A percentile compares a stretch with the other conserved stretches of the same genome.
phyloP scores from a whole-genome alignment of 2,113 vertebrate species.

The Pelecanus crispus region DNA sequence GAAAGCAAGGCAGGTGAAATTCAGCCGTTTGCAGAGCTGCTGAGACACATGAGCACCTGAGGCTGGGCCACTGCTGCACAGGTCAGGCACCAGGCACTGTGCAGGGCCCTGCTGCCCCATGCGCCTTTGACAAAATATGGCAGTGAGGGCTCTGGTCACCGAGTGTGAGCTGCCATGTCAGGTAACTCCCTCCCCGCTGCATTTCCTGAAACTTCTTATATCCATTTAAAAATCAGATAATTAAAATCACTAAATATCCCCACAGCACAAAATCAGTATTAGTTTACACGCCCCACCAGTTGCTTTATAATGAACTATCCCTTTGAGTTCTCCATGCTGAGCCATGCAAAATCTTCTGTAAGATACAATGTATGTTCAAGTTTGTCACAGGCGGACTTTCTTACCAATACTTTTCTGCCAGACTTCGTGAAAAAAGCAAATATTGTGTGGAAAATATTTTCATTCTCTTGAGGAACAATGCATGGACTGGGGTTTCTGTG shows the following conservation, averaged over 20 bases:
- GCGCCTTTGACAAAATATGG: neutral
- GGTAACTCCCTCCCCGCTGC: neutral
- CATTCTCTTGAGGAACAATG: slow-evolving; percentile 87
- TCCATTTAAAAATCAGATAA: neutral
- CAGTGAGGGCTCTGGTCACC: neutral
- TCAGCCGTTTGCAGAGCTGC: neutral
- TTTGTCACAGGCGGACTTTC: neutral
- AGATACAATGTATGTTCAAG: neutral
- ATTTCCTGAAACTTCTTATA: neutral
- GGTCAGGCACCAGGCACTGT: neutral
- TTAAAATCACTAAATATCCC: neutral
- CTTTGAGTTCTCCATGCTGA: neutral
- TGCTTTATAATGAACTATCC: neutral
- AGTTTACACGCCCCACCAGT: neutral
- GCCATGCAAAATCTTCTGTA: neutral
- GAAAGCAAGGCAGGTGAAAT: neutral
- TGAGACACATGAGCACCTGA: neutral
- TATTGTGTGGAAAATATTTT: slow-evolving; percentile 95
- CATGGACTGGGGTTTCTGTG: slow-evolving; percentile 87
- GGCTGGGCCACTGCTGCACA: rapidly evolving
- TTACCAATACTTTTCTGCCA: slow-evolving; percentile 95
- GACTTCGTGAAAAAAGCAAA: slow-evolving; percentile 97
- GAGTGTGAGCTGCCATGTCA: neutral
- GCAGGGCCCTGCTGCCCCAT: neutral
- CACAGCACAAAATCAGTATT: neutral